Conservation (phyloP, 2,888 invertebrate species). For the Spodoptera picta region DNA sequence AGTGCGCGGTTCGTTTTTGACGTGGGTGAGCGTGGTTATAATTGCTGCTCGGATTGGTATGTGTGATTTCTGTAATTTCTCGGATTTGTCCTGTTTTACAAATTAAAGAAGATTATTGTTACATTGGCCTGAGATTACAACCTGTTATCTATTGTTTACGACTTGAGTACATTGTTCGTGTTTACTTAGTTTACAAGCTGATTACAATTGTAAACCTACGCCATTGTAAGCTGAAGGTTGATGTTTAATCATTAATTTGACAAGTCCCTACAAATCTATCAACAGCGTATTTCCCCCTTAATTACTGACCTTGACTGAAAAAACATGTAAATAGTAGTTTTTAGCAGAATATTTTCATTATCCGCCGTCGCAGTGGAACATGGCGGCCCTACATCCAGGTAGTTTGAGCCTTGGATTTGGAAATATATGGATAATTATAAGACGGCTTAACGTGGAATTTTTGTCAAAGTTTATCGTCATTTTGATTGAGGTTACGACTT, state of each 20-base stretch:
- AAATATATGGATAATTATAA: conserved; percentile 89
- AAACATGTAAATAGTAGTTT: too few species aligned
- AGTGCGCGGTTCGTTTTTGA: conserved; percentile 81
- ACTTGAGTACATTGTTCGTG: too few species aligned
- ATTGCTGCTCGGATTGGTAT: conserved; percentile 71
- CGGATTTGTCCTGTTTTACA: conserved; percentile 39
- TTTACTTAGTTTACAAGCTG: too few species aligned
- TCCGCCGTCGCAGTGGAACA: neutral
- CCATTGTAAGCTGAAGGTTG: too few species aligned
- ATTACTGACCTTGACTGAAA: too few species aligned
- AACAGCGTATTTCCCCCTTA: too few species aligned
- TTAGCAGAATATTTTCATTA: neutral
- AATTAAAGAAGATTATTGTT: neutral
- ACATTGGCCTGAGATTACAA: neutral
- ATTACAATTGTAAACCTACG: too few species aligned
- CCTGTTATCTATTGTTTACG: too few species aligned
- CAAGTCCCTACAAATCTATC: too few species aligned
- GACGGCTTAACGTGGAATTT: conserved; percentile 87
- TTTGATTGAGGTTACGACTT: conserved; percentile 88
- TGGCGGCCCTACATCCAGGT: conserved; percentile 70
- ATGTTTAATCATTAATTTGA: too few species aligned
- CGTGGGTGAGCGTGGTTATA: conserved; percentile 88
- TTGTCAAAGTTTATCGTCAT: conserved; percentile 87
- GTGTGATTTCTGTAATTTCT: conserved; percentile 34
- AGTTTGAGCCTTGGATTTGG: conserved; percentile 80